Evolutionary conservation across 2,113 vertebrate species (phyloP), one percentile per base, ranked within the genome.

Genomic region (Gymnarchus niloticus): DNA sequence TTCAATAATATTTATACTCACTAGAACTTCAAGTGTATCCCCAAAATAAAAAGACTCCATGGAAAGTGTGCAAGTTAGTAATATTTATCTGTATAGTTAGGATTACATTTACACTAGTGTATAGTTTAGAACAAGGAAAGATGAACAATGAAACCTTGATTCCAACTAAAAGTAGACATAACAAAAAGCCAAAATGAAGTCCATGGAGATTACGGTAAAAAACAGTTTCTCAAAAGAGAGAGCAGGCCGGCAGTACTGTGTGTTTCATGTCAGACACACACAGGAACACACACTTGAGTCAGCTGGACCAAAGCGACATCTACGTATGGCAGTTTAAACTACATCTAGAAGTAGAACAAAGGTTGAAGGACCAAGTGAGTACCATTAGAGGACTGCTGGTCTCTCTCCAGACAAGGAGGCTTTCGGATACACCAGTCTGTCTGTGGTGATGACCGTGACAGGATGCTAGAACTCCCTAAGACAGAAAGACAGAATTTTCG

Each of bases 101-200:
- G 92, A 88, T 82, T 88, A 92, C 90, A 86, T 93, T 88, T 91
- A 91, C 91, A 92, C 89, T 89, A 90, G 91, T 91, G 89, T 91
- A 90, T 93, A 92, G 90, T 89, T 90, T 90, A 86, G 92, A 85
- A 91, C 87, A 56, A 73, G 28, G 41, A 84, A 56, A 89, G 92
- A 88, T 90, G 92, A 94, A n/a, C n/a, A n/a, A n/a, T n/a, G n/a
- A n/a, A n/a, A 94, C 92, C 90, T 86, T 87, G 90, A 86, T 88
- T 91, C 92, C 87, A 90, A 91, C 91, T 89, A 89, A 76, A 37
- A 89, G 92, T 90, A 92, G 87, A 89, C 87, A 91, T 90, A 90
- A 88, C 88, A 91, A 90, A 83, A 85, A 78, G 89, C 87, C 83
- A 65, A 88, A 78, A 87, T 90, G 87, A 56, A 87, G 85, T 86